Evolutionary conservation across 35 echinoderm and acorn worm species (phyloP), one percentile per base, ranked within the genome.

Genomic region (Strongylocentrotus purpuratus): DNA sequence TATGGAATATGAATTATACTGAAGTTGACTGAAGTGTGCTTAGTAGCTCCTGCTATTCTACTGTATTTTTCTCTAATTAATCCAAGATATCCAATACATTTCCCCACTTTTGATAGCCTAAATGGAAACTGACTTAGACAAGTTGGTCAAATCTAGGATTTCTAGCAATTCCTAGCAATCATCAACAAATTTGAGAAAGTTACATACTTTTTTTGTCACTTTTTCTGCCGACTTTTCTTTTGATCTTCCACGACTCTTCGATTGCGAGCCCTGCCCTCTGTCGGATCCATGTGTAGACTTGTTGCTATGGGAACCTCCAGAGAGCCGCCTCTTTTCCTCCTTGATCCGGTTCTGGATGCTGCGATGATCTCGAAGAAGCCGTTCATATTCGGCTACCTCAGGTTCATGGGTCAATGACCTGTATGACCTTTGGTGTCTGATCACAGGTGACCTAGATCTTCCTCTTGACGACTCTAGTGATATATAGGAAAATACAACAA

Each of bases 291-390:
- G 87, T 33, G 32, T 18, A 45, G 87, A 89, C 11, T 33, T 45
- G 87, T 89, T 89, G 32, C 45, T 31, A 45, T 89, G 87, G 87
- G 33, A 89, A 33, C 87, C 25, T 1, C 65, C 32, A 33, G 87
- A 89, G 33, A 89, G 87, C 32, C 87, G 87, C 5, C 87, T 33
- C 45, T 89, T 2, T 46, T 89, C 87, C 25, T 89, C 87, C 33
- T 14, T 89, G 87, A 89, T 89, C 45, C 9, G 12, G 32, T 89
- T 33, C 14, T 89, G 87, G 17, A 89, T 46, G 45, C 87, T 45
- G 87, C 87, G 87, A 89, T 89, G 87, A 15, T 89, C 33, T 89
- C 45, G 32, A 25, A 89, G 87, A 25, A 89, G 87, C 7, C 45
- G 32, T 33, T 89, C 87, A 89, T 89, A 89, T 46, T 89, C 87